A percentile compares a stretch with the other conserved stretches of the same genome.
These are phyloP conservation scores for Chromobotia macracanthus DNA, from an alignment of 2,797 vertebrate genomes.

Conservation along the genomic window DNA sequence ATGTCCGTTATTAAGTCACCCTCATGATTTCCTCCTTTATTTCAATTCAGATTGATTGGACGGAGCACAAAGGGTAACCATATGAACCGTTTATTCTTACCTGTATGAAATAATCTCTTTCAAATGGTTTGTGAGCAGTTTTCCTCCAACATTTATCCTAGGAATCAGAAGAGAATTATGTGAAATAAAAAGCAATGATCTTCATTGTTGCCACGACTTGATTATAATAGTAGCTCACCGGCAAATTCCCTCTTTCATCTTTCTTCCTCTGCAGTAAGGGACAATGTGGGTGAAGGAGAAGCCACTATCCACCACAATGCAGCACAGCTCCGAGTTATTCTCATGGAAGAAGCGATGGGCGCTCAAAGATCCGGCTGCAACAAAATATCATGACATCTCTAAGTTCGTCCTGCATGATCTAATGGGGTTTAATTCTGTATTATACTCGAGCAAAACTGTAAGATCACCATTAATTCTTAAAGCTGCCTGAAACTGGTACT, in stretches of 20 bases:
- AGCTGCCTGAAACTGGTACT: conserved; percentile 96
- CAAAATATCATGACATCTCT: conserved; percentile 2
- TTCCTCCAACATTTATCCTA: conserved; percentile 97
- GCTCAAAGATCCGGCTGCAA: conserved; percentile 89
- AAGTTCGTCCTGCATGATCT: neutral
- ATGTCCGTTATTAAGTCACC: too few relatives aligned
- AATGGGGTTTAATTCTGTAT: neutral
- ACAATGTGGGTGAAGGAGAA: conserved; percentile 97
- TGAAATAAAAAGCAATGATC: neutral
- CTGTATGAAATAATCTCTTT: conserved; percentile 99
- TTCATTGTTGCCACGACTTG: too few relatives aligned
- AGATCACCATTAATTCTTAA: conserved; percentile 89
- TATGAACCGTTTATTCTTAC: conserved; percentile 67
- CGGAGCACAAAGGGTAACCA: too few relatives aligned
- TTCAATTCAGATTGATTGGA: neutral
- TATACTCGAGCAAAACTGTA: neutral
- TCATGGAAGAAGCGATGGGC: conserved; percentile 90
- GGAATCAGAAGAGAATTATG: conserved; percentile 34
- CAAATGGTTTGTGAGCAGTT: conserved; percentile 95
- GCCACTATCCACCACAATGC: conserved; percentile 93
- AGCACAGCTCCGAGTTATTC: conserved; percentile 88
- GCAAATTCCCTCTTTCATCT: conserved; percentile 93
- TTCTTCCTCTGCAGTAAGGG: conserved; percentile 93
- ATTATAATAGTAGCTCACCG: conserved; percentile 74
- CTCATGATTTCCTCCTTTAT: too few relatives aligned